Evolutionary conservation across 2,113 vertebrate species (phyloP), one percentile per base, ranked within the genome.

Genomic region (Xiphias gladius): DNA sequence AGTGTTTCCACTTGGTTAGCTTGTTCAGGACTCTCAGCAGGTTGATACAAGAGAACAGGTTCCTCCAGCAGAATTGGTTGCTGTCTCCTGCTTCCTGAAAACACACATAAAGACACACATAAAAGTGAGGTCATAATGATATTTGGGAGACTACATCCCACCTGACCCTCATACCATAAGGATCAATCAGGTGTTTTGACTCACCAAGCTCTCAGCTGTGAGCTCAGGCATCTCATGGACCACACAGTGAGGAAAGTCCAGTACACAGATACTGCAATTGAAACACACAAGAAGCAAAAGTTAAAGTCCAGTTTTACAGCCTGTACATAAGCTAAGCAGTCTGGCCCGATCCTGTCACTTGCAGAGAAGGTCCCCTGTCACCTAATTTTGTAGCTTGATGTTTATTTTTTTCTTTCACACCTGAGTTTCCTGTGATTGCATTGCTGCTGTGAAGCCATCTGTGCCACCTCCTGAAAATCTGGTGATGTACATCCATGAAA

Each of bases 1-100:
- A 99, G 94, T 99, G 98, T 43, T 99, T 99, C 98, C 98, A 99
- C 88, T 99, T 99, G 90, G 98, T 99, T 88, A 99, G 94, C 89
- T 99, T 99, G 94, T 99, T 99, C 41, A 99, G 96, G 81, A 97
- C 95, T 89, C 98, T 94, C 87, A 99, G 94, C 73, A 99, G 87
- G 82, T 99, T 99, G 65, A 99, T 99, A 86, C 98, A 99, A 64
- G 98, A 99, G 90, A 99, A 99, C 50, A 99, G 91, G 84, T 99
- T 99, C 83, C 98, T 96, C 98, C 98, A 99, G 90, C 98, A 99
- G 93, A 99, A 99, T 78, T 99, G 98, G 91, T 95, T 97, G 91
- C 90, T 96, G 93, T 99, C 97, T 76, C 98, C 98, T 0, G 97
- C 96, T 92, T 99, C 98, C 98, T 99, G 86, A 76, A 91, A 68